phyloP scores from a whole-genome alignment of 2,888 invertebrate genomes.

The Osmoderma eremita region DNA sequence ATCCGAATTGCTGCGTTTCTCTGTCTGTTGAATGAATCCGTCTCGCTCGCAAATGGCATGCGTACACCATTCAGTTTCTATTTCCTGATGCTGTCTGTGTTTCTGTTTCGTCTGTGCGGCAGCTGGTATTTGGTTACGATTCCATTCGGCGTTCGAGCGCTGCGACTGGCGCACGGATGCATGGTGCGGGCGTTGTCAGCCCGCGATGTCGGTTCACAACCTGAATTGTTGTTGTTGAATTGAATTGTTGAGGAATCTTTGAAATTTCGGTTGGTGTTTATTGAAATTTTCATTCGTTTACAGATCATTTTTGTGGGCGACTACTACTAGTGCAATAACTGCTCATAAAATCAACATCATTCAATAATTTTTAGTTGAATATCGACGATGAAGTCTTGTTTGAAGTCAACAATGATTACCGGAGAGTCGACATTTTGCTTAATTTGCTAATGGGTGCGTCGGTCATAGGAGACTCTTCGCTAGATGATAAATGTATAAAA shows the following conservation, averaged over 20 bases:
- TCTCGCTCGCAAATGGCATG: conserved; percentile 60
- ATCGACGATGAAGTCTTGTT: no score
- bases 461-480: no score
- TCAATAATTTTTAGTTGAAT: no score
- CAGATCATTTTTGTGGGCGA: no score
- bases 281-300: no score
- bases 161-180: conserved; percentile 22
- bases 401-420: no score
- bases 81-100: conserved; percentile 55
- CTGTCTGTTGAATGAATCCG: conserved; percentile 60
- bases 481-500: no score
- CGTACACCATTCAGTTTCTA: conserved; percentile 55
- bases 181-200: conserved; percentile 4
- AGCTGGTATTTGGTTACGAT: conserved; percentile 37
- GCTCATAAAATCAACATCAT: no score
- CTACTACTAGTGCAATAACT: no score
- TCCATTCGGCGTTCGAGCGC: conserved; percentile 25
- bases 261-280: conserved; percentile 14
- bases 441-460: no score
- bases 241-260: conserved; percentile 2
- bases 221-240: conserved; percentile 18
- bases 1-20: conserved; percentile 50
- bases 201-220: conserved; percentile 13
- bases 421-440: no score
- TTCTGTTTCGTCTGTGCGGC: conserved; percentile 39